A percentile compares a stretch with the other conserved stretches of the same genome.
phyloP scores from a whole-genome alignment of 2,113 vertebrate species.

The Mesoclemmys tuberculata region DNA sequence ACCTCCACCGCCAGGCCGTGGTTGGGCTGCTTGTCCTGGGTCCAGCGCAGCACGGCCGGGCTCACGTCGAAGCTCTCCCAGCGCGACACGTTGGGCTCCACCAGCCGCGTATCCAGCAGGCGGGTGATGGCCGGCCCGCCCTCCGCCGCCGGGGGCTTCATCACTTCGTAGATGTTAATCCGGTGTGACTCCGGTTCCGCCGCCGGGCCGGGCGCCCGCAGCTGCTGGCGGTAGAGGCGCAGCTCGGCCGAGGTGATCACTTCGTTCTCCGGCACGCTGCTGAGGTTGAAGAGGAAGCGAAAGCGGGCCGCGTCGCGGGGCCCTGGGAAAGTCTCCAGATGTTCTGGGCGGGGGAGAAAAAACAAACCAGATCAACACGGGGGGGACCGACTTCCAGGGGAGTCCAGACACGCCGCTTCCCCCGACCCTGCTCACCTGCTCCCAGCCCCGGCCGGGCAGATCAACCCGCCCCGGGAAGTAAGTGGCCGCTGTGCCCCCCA shows the following conservation, averaged over 20 bases:
- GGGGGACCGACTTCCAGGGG: not conserved
- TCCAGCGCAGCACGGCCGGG: constrained; percentile 96
- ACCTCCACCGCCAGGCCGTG: constrained; percentile 95
- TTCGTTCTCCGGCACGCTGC: constrained; percentile 95
- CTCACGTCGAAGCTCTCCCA: constrained; percentile 99
- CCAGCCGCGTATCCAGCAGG: constrained; percentile 95
- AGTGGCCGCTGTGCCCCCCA: not conserved
- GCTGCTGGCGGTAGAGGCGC: constrained; percentile 91
- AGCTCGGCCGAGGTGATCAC: constrained; percentile 95
- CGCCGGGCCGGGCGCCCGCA: constrained; percentile 76
- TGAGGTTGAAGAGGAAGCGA: constrained; percentile 97
- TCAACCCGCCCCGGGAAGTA: too few species aligned
- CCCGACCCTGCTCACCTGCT: not conserved
- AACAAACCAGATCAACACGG: constrained; percentile 17
- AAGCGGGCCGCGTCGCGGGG: constrained; percentile 76
- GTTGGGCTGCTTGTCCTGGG: constrained; percentile 90
- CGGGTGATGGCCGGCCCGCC: constrained; percentile 90
- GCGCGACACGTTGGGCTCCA: constrained; percentile 90
- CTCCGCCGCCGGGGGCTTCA: constrained; percentile 84
- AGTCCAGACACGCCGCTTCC: too few species aligned
- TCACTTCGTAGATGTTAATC: constrained; percentile 97
- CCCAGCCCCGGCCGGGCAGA: not conserved
- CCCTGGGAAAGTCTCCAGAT: constrained; percentile 88
- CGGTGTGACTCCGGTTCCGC: constrained; percentile 87
- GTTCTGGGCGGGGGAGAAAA: constrained; percentile 79